Evolutionary conservation across 2,113 vertebrate genomes (phyloP).

Genomic region (Urocitellus parryii): DNA sequence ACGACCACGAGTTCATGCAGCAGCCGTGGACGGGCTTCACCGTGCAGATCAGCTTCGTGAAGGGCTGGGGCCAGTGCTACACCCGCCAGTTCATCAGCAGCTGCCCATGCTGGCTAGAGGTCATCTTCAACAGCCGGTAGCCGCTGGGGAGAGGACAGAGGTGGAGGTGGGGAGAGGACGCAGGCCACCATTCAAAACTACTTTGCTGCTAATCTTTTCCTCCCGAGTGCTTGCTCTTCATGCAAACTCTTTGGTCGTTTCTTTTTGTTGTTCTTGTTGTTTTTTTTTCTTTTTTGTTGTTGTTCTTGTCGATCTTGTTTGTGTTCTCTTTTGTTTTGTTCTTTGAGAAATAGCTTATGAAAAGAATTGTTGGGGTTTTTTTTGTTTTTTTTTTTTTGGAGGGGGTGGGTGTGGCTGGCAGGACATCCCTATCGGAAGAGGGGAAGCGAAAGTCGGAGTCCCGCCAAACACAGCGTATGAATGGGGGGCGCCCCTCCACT

Average conservation of each 20-base stretch:
- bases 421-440: constrained; percentile 49
- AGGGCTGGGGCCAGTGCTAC: constrained; percentile 99
- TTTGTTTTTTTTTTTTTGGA: background rate
- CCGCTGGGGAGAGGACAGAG: constrained; percentile 76
- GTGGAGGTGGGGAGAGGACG: constrained; percentile 57
- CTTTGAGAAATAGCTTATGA: constrained; percentile 88
- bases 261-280: constrained; percentile 58
- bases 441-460: background rate
- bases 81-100: constrained; percentile 99
- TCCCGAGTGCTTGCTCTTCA: constrained; percentile 91
- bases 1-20: constrained; percentile 98
- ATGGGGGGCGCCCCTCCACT: constrained; percentile 61
- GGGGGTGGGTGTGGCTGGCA: background rate
- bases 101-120: constrained; percentile 99
- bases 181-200: constrained; percentile 81
- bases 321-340: constrained; percentile 70
- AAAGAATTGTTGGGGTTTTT: constrained; percentile 71
- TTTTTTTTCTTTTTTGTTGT: background rate
- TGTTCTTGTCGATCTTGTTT: background rate
- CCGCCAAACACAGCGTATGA: constrained; percentile 57
- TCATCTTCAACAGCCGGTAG: constrained; percentile 98
- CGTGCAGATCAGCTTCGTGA: constrained; percentile 99
- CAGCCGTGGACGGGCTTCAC: constrained; percentile 98
- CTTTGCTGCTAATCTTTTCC: constrained; percentile 91
- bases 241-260: constrained; percentile 82